Percentiles rank a stretch among this genome's conserved stretches.
phyloP scores from a whole-genome alignment of 2,113 vertebrate species.

The Pheucticus melanocephalus region DNA sequence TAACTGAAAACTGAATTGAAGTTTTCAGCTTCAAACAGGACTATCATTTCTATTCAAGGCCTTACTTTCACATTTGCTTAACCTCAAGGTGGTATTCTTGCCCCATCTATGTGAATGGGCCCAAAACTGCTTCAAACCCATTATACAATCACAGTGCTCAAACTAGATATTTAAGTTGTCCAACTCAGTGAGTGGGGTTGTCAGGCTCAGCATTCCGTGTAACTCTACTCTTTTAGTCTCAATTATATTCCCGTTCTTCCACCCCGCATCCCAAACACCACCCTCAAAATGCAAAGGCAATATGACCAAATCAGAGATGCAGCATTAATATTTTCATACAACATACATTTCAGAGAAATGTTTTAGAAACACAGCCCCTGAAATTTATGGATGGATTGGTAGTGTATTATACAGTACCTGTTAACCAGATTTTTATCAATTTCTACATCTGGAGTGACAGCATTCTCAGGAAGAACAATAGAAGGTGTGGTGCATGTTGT shows the following conservation, averaged over 20 bases:
- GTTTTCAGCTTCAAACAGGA: not conserved
- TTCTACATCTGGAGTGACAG: conserved; percentile 69
- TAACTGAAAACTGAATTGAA: not conserved
- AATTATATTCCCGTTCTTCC: not conserved
- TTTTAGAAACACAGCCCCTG: not conserved
- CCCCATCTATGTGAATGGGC: accelerated
- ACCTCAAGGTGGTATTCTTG: not conserved
- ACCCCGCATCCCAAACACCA: not conserved
- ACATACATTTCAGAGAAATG: not conserved
- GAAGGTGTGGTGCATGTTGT: conserved; percentile 76
- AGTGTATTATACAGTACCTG: conserved; percentile 61
- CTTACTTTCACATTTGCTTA: not conserved
- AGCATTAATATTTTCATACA: not conserved
- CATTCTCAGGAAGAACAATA: conserved; percentile 85
- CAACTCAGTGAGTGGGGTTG: not conserved
- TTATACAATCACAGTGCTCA: not conserved
- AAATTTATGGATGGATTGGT: not conserved
- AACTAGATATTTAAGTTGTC: not conserved
- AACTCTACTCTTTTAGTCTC: not conserved
- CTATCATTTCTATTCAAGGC: not conserved
- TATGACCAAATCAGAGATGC: not conserved
- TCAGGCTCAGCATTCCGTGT: not conserved
- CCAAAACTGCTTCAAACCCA: not conserved
- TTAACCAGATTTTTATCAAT: conserved; percentile 65
- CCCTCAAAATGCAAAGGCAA: not conserved